Conservation (phyloP, 2,797 vertebrate species). For the Lycodopsis pacificus region DNA sequence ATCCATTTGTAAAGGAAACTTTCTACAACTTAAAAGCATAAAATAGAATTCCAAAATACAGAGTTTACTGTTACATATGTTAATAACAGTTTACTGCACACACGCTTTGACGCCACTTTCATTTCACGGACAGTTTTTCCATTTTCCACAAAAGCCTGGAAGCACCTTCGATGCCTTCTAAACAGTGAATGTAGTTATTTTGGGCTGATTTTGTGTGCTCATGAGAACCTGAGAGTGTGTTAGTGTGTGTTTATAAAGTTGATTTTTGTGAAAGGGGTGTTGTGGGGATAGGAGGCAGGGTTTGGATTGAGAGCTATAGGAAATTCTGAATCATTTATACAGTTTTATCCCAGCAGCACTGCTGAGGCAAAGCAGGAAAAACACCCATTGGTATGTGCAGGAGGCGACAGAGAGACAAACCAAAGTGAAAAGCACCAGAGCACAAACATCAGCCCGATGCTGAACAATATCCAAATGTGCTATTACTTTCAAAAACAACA, state of each 20-base stretch:
- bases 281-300: conserved; percentile 37
- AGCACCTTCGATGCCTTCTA: conserved; percentile 33
- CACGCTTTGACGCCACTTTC: conserved; percentile 5
- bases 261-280: conserved; percentile 23
- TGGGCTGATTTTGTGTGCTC: conserved; percentile 7
- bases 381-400: conserved; percentile 30
- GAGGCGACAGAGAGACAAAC: conserved; percentile 35
- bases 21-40: not conserved
- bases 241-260: conserved; percentile 39
- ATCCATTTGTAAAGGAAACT: not conserved
- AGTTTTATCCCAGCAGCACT: conserved; percentile 54
- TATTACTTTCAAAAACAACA: not conserved
- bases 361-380: conserved; percentile 42
- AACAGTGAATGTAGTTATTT: conserved; percentile 55
- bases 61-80: not conserved
- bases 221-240: conserved; percentile 33
- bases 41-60: not conserved
- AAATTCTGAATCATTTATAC: conserved; percentile 70
- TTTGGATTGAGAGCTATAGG: conserved; percentile 52
- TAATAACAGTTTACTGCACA: not conserved
- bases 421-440: conserved; percentile 30
- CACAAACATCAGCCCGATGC: conserved; percentile 10
- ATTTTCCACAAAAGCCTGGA: conserved; percentile 15
- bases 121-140: not conserved
- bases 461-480: conserved; percentile 10